Base-by-base conservation (phyloP, 2,113 vertebrate species). In the Sebastes fasciatus region DNA sequence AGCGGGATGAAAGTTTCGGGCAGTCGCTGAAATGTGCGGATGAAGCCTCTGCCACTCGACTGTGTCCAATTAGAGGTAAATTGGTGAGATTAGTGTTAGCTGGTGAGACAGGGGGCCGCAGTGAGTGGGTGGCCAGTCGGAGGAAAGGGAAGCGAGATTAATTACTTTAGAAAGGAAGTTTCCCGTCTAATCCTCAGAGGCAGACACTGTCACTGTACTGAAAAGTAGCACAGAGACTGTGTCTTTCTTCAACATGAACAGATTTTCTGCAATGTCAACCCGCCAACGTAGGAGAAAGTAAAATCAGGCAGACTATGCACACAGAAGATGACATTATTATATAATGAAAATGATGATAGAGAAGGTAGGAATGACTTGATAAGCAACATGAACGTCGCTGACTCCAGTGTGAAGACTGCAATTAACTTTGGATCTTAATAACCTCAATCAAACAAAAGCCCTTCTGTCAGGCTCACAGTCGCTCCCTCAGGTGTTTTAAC, bases 51-150 rank as follows among this genome's bases (percentile, higher is more conserved):
- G 71, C 79, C 77, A 67, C 61, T 82, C 74, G 40, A 84, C 92
- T 82, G 82, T 92, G 92, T 91, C 93, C 93, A 94, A 92, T 94
- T 94, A 95, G 88, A 93, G 84, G 78, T 85, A 90, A 86, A 91
- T 90, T 88, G 80, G 82, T 74, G 81, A 89, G 88, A 91, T 92
- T 93, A 92, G 84, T 76, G 75, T 76, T 83, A 61, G 87, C 63
- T 72, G 81, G 84, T 65, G 88, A 80, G 63, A 70, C 42, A 21
- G 63, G 76, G 77, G 77, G 79, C 23, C 48, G 42, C 40, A 48
- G 69, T 57, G 82, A 83, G 92, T 86, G 86, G 84, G 90, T 68
- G 84, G 80, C 73, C 81, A 74, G 88, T 57, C 58, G 57, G 65
- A 76, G 66, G 76, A 77, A 63, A 67, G 78, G 76, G 69, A 79